Base-by-base conservation (phyloP, 1,140 invertebrate species). In the Lepidurus arcticus region DNA sequence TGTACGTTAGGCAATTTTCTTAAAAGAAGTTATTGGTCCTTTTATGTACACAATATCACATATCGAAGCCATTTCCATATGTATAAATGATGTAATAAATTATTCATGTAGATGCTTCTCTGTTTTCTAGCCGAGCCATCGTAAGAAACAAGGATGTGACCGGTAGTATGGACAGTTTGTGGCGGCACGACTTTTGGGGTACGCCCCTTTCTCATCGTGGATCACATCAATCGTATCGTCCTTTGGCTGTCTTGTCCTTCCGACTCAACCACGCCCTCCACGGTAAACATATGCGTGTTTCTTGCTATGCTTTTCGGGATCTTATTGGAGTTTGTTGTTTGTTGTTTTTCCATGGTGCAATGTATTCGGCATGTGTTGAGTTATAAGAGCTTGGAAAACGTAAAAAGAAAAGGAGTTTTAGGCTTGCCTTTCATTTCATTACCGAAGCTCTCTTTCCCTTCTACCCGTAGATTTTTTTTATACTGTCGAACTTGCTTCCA, bases 181-280 rank as follows among this genome's bases (percentile, higher is more conserved):
- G 94, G 80, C 87, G 89, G 82, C 92, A 96, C 85, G 95, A 97
- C 85, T 97, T 95, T 86, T 97, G 95, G 95, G 95, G 94, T 74
- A 96, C 94, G 26, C 92, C 94, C 44, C 86, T 97, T 80, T 89
- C 87, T 53, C 93, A 95, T 83, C 89, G 89, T 80, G 93, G 93
- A 42, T 95, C 94, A 1, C 97, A 98, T 88, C 97, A 97, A 82
- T 98, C 96, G 4, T 98, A 98, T 86, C 89, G 97, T 44, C 97
- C 97, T 1, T 87, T 98, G 78, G 96, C 94, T 84, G 95, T 97
- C 47, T 89, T 97, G 73, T 94, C 95, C 7, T 98, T 98, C 86
- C 89, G 96, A 80, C 89, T 96, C 84, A 98, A 98, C 89, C 92
- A 94, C 87, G 89, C 91, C 81, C 86, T 93, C 78, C 90, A 92